Conservation (phyloP, 2,113 vertebrate genomes). For the Eidolon helvum region DNA sequence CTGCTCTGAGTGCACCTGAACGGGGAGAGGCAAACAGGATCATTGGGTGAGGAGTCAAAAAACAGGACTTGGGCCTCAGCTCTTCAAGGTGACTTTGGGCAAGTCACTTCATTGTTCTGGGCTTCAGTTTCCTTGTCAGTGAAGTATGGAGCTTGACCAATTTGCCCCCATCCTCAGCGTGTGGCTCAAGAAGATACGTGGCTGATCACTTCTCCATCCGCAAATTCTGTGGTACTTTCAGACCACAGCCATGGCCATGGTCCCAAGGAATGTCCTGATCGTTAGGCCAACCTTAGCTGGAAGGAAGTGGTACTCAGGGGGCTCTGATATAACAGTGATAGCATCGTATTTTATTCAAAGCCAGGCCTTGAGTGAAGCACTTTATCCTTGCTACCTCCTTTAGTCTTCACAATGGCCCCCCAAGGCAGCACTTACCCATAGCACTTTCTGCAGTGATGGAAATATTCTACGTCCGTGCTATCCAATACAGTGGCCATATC, state of each 20-base stretch:
- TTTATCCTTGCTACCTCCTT: accelerated
- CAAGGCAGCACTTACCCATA: too few relatives aligned
- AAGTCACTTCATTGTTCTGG: background rate
- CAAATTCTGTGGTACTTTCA: background rate
- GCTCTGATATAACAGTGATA: background rate
- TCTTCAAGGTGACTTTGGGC: background rate
- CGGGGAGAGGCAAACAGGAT: too few relatives aligned
- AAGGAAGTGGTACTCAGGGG: background rate
- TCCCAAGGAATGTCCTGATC: background rate
- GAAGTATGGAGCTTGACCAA: background rate
- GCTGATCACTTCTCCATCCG: background rate
- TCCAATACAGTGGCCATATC: background rate
- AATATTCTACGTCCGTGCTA: background rate
- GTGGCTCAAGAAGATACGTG: background rate
- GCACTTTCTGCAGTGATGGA: background rate
- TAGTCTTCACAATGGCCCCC: background rate
- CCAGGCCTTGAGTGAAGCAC: background rate
- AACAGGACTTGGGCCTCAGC: background rate
- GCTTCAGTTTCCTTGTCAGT: background rate
- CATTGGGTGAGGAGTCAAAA: background rate
- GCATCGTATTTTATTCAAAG: background rate
- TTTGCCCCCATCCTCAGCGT: background rate
- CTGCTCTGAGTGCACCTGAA: background rate
- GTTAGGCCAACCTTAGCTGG: background rate
- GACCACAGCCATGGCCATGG: too few relatives aligned